Base-by-base conservation (phyloP, 2,797 vertebrate species). In the Periophthalmus magnuspinnatus region DNA sequence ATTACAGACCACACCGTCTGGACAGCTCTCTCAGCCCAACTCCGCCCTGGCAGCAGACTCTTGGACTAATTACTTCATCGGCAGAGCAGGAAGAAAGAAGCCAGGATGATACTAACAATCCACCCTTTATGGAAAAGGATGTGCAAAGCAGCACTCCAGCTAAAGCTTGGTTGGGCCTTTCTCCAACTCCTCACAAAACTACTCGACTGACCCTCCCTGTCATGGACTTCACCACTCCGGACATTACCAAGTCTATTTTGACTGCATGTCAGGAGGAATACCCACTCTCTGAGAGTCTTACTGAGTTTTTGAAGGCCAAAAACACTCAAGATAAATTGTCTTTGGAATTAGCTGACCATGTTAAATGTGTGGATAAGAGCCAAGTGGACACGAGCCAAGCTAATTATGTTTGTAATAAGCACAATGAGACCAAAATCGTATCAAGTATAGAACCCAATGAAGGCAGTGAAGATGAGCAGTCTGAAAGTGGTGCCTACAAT, bases 231-330 rank as follows among this genome's bases (percentile, higher is more conserved):
- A 61, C 78, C 32, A 17, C 70, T 1, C 16, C 6, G 64, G 66
- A 71, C 13, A 41, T 60, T 52, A 59, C 36, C 24, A 33, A 70
- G 54, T 69, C 73, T 0, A 48, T 50, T 58, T 34, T 54, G 16
- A 75, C 81, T 1, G 54, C 24, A 61, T 82, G 84, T 0, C 90
- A 86, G 89, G 84, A 87, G 6, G 84, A 92, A 64, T 72, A 89
- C 22, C 87, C 86, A 60, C 85, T 90, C 28, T 92, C 91, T n/a
- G 91, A 93, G 78, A 87, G 90, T 78, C 83, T 91, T 2, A 68
- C 79, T 36, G 84, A 78, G 9, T 90, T 88, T 84, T 45, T 90
- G 10, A 77, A 71, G 45, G 64, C 88, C 14, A 70, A 77, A 67
- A 57, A 79, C 41, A 67, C 32, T 56, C 34, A 67, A 6, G 38